Percentiles rank a stretch among this genome's conserved stretches.
Conservation (phyloP, 2,113 vertebrate species). For the Gavialis gangeticus region DNA sequence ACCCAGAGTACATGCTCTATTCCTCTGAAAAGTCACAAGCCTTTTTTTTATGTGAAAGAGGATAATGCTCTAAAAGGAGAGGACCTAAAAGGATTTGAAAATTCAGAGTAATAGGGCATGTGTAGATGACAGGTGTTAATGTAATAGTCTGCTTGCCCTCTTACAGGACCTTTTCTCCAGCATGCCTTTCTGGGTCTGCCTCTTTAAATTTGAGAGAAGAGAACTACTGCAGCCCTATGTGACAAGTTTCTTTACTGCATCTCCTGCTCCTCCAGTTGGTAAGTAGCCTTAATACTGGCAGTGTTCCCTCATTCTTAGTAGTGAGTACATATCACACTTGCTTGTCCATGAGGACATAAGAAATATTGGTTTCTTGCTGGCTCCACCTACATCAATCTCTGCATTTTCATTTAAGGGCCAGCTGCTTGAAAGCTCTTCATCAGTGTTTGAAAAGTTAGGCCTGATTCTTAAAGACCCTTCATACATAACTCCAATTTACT, state of each 20-base stretch:
- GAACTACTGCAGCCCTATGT: not conserved
- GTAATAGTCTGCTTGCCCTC: not conserved
- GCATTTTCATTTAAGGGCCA: slow-evolving; percentile 12
- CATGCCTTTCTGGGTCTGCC: not conserved
- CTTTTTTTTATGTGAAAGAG: not conserved
- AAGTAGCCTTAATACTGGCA: not conserved
- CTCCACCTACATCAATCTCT: not conserved
- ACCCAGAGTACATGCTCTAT: not conserved
- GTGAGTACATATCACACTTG: not conserved
- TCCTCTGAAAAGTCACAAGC: not conserved
- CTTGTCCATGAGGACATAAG: slow-evolving; percentile 15
- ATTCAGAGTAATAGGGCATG: not conserved
- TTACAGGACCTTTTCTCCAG: not conserved
- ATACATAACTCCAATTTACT: not conserved
- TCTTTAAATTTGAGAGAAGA: not conserved
- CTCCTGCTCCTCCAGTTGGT: not conserved
- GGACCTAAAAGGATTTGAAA: not conserved
- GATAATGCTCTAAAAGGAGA: not conserved
- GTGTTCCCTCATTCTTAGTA: not conserved
- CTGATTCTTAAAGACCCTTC: not conserved
- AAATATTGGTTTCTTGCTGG: not conserved
- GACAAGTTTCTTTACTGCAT: not conserved
- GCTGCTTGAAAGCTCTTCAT: not conserved
- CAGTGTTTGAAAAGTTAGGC: not conserved
- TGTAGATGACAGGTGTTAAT: too few relatives aligned